phyloP scores from a whole-genome alignment of 53 echinoderm and acorn worm species.

The Mesocentrotus franciscanus region DNA sequence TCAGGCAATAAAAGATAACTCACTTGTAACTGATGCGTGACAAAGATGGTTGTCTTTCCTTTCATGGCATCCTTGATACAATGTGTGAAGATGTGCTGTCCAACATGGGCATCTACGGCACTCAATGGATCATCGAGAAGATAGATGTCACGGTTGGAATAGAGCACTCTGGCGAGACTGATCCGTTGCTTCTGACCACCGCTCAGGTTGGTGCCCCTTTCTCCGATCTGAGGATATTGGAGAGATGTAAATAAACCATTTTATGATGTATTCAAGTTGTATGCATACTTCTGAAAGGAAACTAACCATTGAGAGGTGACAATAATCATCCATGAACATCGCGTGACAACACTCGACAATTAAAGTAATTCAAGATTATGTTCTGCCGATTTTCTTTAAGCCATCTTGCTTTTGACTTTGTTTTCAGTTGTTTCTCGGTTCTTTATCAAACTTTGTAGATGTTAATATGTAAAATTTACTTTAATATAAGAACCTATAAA shows the following conservation, averaged over 20 bases:
- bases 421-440: too few relatives aligned
- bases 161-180: conserved; percentile 90
- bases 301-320: too few relatives aligned
- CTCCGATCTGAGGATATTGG: conserved; percentile 73
- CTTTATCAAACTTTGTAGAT: too few relatives aligned
- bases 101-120: conserved; percentile 94
- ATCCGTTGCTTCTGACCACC: conserved; percentile 94
- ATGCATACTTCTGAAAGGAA: neutral
- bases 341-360: too few relatives aligned
- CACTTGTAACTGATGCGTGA: conserved; percentile 92
- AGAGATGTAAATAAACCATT: neutral
- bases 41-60: conserved; percentile 83
- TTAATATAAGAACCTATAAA: too few relatives aligned
- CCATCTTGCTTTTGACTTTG: too few relatives aligned
- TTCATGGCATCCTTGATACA: conserved; percentile 80
- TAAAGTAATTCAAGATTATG: too few relatives aligned
- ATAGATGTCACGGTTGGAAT: conserved; percentile 90
- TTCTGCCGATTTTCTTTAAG: too few relatives aligned
- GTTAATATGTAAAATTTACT: too few relatives aligned
- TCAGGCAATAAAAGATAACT: neutral
- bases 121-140: conserved; percentile 93
- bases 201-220: conserved; percentile 89
- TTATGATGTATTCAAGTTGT: neutral
- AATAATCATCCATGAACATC: too few relatives aligned
- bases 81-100: conserved; percentile 85